phyloP scores from a whole-genome alignment of 2,888 invertebrate species.

The Enchytraeus crypticus region DNA sequence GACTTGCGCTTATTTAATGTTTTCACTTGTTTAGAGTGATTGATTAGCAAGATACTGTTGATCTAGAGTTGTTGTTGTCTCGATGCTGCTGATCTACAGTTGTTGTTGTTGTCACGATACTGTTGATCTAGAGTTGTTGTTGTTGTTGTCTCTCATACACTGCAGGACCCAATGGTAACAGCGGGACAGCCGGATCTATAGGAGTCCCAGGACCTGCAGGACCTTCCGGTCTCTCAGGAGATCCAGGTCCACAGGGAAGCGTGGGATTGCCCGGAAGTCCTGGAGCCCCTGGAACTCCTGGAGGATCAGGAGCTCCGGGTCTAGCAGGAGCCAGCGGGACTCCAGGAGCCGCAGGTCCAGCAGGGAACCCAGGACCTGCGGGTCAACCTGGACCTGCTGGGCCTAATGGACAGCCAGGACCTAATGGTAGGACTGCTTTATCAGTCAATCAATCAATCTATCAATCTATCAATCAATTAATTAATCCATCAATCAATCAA shows the following conservation, averaged over 20 bases:
- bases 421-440: no score
- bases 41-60: no score
- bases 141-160: not conserved
- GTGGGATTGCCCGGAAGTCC: slow-evolving; percentile 3
- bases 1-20: no score
- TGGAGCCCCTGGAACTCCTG: slow-evolving; percentile 4
- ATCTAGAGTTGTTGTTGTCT: no score
- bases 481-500: no score
- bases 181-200: slow-evolving; percentile 11
- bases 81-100: no score
- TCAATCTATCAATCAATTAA: no score
- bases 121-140: no score
- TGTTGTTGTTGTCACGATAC: no score
- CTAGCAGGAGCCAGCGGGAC: slow-evolving; percentile 10
- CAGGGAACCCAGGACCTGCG: slow-evolving; percentile 13
- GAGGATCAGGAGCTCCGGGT: slow-evolving; percentile 14
- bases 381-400: slow-evolving; percentile 11
- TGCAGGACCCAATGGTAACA: slow-evolving; percentile 4
- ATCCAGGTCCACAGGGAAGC: slow-evolving; percentile 4
- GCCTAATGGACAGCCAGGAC: slow-evolving; percentile 16
- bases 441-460: no score
- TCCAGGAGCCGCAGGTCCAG: slow-evolving; percentile 7
- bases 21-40: no score
- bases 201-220: slow-evolving; percentile 7
- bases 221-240: not conserved